A percentile compares a stretch with the other conserved stretches of the same genome.
Evolutionary conservation across 2,113 vertebrate species (phyloP).

Genomic region (Nematolebias whitei): DNA sequence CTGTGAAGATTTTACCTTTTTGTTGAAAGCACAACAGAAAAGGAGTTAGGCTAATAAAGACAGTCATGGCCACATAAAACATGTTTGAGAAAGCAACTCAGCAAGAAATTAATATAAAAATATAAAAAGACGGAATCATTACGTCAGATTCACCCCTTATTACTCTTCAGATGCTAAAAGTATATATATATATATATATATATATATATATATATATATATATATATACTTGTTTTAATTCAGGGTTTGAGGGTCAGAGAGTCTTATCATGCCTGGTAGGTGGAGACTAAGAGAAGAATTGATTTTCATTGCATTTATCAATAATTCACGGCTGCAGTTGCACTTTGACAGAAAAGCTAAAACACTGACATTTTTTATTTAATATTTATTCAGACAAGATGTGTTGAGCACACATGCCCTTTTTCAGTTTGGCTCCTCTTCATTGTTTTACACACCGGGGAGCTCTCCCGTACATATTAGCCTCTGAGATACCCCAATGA

Average conservation of each 20-base stretch:
- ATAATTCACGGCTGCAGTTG: conserved; percentile 8
- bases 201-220: no score
- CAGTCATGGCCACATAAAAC: no score
- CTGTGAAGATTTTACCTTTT: no score
- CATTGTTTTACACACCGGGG: conserved; percentile 36
- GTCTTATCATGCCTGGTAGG: background rate
- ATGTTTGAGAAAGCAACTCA: no score
- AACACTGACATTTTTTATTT: conserved; percentile 68
- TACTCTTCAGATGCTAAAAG: no score
- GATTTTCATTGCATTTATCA: conserved; percentile 32
- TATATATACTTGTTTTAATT: no score
- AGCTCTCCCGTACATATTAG: conserved; percentile 37
- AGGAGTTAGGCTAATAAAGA: no score
- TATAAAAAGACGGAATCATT: no score
- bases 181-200: no score
- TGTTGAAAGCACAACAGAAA: no score
- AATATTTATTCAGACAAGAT: conserved; percentile 55
- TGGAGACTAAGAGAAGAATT: background rate
- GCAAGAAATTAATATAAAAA: no score
- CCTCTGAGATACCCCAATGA: conserved; percentile 23
- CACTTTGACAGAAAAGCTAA: conserved; percentile 36
- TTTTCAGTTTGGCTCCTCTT: conserved; percentile 37
- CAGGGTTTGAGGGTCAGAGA: background rate
- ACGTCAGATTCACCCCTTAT: no score
- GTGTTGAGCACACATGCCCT: conserved; percentile 67